These are phyloP conservation scores for Clistopyga incitator DNA, from an alignment of 2,888 invertebrate species.

Conservation along the genomic window DNA sequence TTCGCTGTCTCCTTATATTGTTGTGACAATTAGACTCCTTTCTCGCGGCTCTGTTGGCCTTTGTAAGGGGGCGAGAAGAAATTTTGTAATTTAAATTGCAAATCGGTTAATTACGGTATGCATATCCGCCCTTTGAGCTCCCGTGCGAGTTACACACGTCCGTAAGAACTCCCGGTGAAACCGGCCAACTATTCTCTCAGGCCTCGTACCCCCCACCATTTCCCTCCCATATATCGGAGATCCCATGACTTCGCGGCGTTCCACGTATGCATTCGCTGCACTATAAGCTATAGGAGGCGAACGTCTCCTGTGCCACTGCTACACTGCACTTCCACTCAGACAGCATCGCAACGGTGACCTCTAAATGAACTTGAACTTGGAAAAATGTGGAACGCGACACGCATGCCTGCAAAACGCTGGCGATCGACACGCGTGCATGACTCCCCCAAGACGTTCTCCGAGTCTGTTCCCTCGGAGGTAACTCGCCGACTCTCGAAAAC, in stretches of 20 bases:
- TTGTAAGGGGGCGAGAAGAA: constrained; percentile 38
- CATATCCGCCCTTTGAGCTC: constrained; percentile 73
- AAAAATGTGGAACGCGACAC: constrained; percentile 71
- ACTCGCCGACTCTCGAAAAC: not conserved
- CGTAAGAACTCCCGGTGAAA: constrained; percentile 58
- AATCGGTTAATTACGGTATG: constrained; percentile 73
- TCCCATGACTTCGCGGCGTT: constrained; percentile 38
- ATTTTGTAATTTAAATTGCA: constrained; percentile 73
- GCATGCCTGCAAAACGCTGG: constrained; percentile 23
- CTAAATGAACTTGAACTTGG: constrained; percentile 77
- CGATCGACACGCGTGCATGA: constrained; percentile 30
- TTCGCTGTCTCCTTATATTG: constrained; percentile 8
- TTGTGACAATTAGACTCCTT: constrained; percentile 6
- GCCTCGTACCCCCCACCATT: constrained; percentile 34
- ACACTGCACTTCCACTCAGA: constrained; percentile 19
- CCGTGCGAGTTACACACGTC: constrained; percentile 43
- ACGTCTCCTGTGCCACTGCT: constrained; percentile 41
- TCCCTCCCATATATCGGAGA: constrained; percentile 32
- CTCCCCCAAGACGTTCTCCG: not conserved
- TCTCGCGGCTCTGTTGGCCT: constrained; percentile 16
- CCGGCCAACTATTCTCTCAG: constrained; percentile 68
- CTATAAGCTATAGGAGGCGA: constrained; percentile 24
- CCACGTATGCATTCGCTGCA: constrained; percentile 26
- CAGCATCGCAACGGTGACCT: constrained; percentile 63
- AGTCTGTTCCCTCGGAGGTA: not conserved